Conservation (phyloP, 2,113 vertebrate species). For the Chlamydotis undulata region DNA sequence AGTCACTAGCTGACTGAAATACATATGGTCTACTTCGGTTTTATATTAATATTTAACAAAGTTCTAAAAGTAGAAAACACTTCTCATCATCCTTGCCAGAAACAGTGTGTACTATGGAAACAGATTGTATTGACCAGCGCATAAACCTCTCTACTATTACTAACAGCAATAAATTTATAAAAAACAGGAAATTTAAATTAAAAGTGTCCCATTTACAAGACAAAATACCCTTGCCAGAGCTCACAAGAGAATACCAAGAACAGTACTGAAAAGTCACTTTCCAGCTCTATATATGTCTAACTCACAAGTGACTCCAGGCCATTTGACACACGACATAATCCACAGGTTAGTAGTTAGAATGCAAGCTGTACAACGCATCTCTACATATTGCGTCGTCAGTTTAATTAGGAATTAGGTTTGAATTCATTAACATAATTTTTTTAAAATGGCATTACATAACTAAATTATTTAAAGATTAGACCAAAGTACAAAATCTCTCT, state of each 20-base stretch:
- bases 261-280: not conserved
- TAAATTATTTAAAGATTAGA: not conserved
- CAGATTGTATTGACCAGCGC: not conserved
- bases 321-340: not conserved
- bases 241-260: not conserved
- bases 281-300: not conserved
- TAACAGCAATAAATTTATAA: not conserved
- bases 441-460: not conserved
- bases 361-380: too few relatives aligned
- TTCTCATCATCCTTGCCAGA: not conserved
- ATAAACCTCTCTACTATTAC: not conserved
- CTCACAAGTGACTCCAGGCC: not conserved
- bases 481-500: not conserved
- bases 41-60: not conserved
- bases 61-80: not conserved
- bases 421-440: not conserved
- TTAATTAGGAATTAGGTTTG: not conserved
- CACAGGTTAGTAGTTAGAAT: not conserved
- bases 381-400: not conserved
- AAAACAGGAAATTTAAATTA: not conserved
- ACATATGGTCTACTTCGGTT: not conserved
- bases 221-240: not conserved
- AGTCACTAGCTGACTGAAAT: not conserved
- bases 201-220: not conserved
- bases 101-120: not conserved